Evolutionary conservation across 2,797 vertebrate species (phyloP), one percentile per base, ranked within the genome.

Genomic region (Urosaurus nigricauda): DNA sequence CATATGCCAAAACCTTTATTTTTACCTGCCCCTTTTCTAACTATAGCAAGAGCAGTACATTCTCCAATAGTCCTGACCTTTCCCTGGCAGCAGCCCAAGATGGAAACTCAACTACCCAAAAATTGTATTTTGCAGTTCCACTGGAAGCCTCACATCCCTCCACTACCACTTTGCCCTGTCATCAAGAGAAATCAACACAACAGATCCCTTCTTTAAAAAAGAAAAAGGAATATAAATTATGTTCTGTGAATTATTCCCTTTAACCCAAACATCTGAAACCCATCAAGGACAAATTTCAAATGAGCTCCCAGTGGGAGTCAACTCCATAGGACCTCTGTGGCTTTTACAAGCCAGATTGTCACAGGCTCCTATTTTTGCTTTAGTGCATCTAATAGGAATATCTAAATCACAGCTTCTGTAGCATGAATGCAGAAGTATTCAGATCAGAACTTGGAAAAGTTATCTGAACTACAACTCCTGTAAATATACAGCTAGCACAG

Each of bases 381-480:
- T 26, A 7, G 21, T 6, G 14, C 13, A 89, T n/a, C 5, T 9
- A n/a, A 81, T 12, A 51, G 9, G 35, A 78, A 47, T 43, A 51
- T 63, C 16, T 16, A 71, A 85, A 80, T 51, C 21, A 73, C 37
- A 71, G 3, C 29, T 58, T 43, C 35, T 73, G 37, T 43, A 53
- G 13, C 29, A 6, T 89, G 87, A 79, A 87, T 91, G 14, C 40
- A 5, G 77, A 73, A 89, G 82, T 83, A 84, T 80, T 87, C 87
- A 58, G 0, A 4, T 79, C 32, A 19, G 58, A 68, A 29, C 29
- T 32, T 32, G 65, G 29, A 68, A 32, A 68, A 13, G 32, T 68
- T 68, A 3, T 32, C 29, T 68, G 32, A 19, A 68, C 29, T 32
- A 32, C 26, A 9, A 32, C 11, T 68, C 63, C 29, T 8, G 32